Evolutionary conservation across 2,113 vertebrate genomes (phyloP).

Genomic region (Alaudala cheleensis): DNA sequence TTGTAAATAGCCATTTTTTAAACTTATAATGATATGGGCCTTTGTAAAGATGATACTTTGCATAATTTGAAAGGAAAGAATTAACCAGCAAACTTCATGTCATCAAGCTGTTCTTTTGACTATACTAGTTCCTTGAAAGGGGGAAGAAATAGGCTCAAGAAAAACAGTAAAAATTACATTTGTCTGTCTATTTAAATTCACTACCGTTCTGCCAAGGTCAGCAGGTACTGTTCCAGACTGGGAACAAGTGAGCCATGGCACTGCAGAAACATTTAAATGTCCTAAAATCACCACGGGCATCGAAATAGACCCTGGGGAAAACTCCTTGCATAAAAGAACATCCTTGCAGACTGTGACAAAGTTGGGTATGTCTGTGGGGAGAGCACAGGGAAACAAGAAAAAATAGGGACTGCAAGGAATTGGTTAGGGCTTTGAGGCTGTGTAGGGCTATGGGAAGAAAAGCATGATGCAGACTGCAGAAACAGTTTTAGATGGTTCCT

Average conservation of each 20-base stretch:
- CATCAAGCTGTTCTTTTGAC: background rate
- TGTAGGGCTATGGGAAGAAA: background rate
- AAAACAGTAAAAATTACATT: background rate
- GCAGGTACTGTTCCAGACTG: background rate
- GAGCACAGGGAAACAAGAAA: background rate
- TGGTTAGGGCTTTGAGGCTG: background rate
- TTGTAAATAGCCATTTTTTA: background rate
- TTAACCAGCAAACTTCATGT: background rate
- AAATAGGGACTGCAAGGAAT: background rate
- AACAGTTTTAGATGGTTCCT: background rate
- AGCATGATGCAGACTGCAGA: background rate
- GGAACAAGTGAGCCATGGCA: background rate
- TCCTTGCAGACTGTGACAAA: background rate
- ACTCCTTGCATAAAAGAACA: background rate
- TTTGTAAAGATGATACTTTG: background rate
- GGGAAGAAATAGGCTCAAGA: background rate
- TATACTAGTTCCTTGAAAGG: background rate
- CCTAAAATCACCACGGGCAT: background rate
- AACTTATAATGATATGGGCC: background rate
- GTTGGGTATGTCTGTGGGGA: background rate
- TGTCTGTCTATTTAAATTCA: background rate
- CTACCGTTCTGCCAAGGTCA: background rate
- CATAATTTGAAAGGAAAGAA: background rate
- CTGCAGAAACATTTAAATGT: background rate
- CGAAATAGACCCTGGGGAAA: background rate